Conservation (phyloP, 1,140 invertebrate genomes). For the Brachionus koreanus region DNA sequence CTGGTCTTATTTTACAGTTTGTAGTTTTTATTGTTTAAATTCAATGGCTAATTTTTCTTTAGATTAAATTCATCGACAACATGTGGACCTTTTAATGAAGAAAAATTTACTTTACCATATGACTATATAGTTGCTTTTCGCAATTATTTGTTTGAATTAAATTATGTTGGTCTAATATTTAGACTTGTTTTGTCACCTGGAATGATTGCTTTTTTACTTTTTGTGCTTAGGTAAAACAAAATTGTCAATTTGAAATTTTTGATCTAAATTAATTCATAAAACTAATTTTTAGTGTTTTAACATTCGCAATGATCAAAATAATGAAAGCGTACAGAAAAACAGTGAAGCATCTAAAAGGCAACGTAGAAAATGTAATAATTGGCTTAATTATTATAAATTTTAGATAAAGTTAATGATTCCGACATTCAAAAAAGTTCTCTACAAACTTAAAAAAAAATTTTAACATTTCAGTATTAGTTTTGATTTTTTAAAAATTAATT, state of each 20-base stretch:
- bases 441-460: too few relatives aligned
- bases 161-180: not conserved
- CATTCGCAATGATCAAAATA: not conserved
- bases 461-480: too few relatives aligned
- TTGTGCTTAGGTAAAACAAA: not conserved
- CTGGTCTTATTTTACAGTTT: not conserved
- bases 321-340: not conserved
- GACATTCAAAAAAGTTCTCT: too few relatives aligned
- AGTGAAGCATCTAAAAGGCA: not conserved
- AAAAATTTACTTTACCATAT: not conserved
- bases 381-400: too few relatives aligned
- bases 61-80: not conserved
- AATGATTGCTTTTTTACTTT: not conserved
- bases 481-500: too few relatives aligned
- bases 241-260: not conserved
- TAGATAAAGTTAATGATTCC: too few relatives aligned
- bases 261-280: not conserved
- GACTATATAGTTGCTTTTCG: constrained; percentile 2
- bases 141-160: not conserved
- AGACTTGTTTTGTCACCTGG: constrained; percentile 1
- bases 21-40: not conserved
- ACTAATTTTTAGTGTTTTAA: not conserved
- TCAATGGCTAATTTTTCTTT: not conserved
- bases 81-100: constrained; percentile 7
- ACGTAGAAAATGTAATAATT: not conserved